Percentiles rank a stretch among this genome's conserved stretches.
Conservation (phyloP, 2,888 invertebrate species). For the Adelphocoris suturalis region DNA sequence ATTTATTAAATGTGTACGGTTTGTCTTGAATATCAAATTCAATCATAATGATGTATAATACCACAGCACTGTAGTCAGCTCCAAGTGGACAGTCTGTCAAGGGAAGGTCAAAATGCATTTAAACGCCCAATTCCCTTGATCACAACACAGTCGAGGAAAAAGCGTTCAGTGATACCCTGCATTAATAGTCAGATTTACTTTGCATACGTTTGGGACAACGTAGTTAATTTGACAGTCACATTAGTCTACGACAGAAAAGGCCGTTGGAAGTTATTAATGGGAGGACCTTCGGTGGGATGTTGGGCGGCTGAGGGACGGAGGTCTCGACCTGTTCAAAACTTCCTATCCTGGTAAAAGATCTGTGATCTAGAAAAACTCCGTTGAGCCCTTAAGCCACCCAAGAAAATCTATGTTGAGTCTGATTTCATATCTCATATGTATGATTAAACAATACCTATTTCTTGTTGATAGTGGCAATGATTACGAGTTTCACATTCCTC, state of each 20-base stretch:
- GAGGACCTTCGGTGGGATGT: constrained; percentile 3
- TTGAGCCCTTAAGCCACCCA: too few species aligned
- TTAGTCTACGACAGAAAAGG: constrained; percentile 14
- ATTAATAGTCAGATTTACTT: background rate
- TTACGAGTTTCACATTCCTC: too few species aligned
- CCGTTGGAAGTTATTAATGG: constrained; percentile 19
- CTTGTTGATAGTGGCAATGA: too few species aligned
- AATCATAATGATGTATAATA: too few species aligned
- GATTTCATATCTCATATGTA: too few species aligned
- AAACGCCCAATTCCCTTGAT: background rate
- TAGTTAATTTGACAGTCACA: constrained; percentile 39
- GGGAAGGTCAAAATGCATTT: too few species aligned
- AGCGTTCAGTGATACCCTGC: background rate
- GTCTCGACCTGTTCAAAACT: background rate
- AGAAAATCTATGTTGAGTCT: too few species aligned
- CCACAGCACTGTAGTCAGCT: too few species aligned
- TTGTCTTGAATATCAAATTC: background rate
- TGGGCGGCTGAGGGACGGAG: background rate
- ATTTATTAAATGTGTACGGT: too few species aligned
- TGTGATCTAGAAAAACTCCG: too few species aligned
- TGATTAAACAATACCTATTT: too few species aligned
- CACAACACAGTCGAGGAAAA: background rate
- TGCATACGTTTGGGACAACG: constrained; percentile 10
- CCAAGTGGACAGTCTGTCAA: too few species aligned
- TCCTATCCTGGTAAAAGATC: background rate